A percentile compares a stretch with the other conserved stretches of the same genome.
Conservation (phyloP, 1,140 invertebrate genomes). For the Palaemon carinicauda region DNA sequence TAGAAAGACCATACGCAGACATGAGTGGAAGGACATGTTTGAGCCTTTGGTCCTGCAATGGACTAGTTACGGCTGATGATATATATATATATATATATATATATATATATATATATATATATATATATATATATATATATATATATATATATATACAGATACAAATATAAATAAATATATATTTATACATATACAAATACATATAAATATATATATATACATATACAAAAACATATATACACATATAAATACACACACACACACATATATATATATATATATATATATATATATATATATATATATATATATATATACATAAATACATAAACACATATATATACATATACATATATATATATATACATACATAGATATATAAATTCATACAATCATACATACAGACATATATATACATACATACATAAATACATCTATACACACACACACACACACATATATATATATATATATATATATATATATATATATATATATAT, state of each 20-base stretch:
- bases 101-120: constrained; percentile 2
- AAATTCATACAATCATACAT: neutral
- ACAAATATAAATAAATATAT: neutral
- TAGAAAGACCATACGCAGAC: too few species aligned
- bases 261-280: neutral
- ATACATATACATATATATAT: neutral
- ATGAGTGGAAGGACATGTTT: too few species aligned
- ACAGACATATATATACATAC: too few species aligned
- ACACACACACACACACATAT: too few species aligned
- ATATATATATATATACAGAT: neutral
- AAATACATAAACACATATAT: too few species aligned
- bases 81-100: constrained; percentile 2
- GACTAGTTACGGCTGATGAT: too few species aligned
- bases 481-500: too few species aligned
- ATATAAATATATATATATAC: neutral
- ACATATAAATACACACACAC: neutral
- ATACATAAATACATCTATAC: too few species aligned
- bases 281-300: neutral
- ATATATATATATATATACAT: neutral
- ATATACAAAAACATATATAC: neutral
- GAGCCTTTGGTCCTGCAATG: too few species aligned
- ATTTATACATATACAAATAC: neutral
- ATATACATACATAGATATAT: neutral
- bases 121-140: constrained; percentile 2
- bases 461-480: too few species aligned